Conservation (phyloP, 1,140 invertebrate species). For the Drosophila pachea region DNA sequence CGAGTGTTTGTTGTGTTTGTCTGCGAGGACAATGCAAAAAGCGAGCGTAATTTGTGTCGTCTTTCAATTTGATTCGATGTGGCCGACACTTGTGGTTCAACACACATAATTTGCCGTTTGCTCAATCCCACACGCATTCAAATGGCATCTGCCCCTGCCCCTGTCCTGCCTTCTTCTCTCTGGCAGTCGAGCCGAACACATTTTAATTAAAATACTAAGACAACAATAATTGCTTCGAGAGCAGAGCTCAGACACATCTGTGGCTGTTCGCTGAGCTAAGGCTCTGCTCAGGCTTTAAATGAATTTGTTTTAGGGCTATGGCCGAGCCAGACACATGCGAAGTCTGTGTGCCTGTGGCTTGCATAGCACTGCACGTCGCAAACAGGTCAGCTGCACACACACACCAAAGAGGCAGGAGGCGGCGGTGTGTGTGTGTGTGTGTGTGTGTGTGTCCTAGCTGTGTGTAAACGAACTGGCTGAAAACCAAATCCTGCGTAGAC, state of each 20-base stretch:
- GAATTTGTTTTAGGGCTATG: conserved; percentile 32
- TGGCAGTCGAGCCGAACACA: conserved; percentile 51
- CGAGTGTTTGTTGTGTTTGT: not conserved
- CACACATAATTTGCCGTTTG: conserved; percentile 48
- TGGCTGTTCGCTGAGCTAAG: too few relatives aligned
- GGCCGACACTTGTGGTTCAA: conserved; percentile 32
- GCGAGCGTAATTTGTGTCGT: conserved; percentile 37
- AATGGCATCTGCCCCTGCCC: not conserved
- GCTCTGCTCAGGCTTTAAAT: conserved; percentile 13
- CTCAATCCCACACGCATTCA: not conserved
- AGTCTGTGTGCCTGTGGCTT: conserved; percentile 18
- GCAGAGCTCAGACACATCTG: not conserved
- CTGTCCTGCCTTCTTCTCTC: not conserved
- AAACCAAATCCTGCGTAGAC: conserved; percentile 53
- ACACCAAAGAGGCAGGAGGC: not conserved
- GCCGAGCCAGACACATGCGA: conserved; percentile 1
- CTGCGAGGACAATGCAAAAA: conserved; percentile 23
- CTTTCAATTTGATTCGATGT: conserved; percentile 27
- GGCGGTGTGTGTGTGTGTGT: conserved; percentile 33
- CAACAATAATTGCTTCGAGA: conserved; percentile 60
- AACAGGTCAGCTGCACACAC: conserved; percentile 21
- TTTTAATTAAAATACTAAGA: conserved; percentile 77
- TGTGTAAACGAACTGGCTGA: conserved; percentile 50
- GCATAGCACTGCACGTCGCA: conserved; percentile 15
- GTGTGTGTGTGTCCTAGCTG: conserved; percentile 50